phyloP scores from a whole-genome alignment of 2,888 invertebrate genomes.

The Eupeodes luniger region DNA sequence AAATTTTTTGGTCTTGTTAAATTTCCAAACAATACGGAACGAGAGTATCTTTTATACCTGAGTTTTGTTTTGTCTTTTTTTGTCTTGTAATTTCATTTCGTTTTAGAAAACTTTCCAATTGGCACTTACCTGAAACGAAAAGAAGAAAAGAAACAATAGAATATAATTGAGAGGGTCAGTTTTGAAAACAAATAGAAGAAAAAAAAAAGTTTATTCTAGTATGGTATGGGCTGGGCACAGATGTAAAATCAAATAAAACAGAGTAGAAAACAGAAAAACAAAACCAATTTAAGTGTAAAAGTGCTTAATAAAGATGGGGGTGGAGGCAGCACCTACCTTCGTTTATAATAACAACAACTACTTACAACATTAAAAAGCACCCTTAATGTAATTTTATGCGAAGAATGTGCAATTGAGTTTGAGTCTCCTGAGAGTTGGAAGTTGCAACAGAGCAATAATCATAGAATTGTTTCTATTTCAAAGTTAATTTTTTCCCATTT shows the following conservation, averaged over 20 bases:
- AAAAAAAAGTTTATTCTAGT: neutral
- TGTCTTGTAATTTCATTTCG: conserved; percentile 25
- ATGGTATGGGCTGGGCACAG: neutral
- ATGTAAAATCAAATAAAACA: conserved; percentile 31
- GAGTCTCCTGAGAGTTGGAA: neutral
- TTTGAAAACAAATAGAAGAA: conserved; percentile 11
- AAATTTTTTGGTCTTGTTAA: conserved; percentile 52
- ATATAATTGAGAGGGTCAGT: conserved; percentile 42
- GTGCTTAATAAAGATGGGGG: conserved; percentile 4
- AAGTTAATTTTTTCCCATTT: neutral
- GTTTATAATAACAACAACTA: neutral
- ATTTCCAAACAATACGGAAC: conserved; percentile 44
- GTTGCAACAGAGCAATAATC: conserved; percentile 26
- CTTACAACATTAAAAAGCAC: neutral
- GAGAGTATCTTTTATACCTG: conserved; percentile 32
- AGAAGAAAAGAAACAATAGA: conserved; percentile 40
- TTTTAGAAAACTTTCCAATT: conserved; percentile 51
- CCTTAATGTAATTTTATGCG: neutral
- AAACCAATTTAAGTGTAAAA: conserved; percentile 54
- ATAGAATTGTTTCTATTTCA: neutral
- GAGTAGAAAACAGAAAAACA: conserved; percentile 28
- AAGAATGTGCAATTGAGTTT: conserved; percentile 17
- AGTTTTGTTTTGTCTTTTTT: conserved; percentile 3
- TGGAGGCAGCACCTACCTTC: too few species aligned
- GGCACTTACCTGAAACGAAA: conserved; percentile 65